Base-by-base conservation (phyloP, 2,888 invertebrate genomes). In the Phengaris alcon region DNA sequence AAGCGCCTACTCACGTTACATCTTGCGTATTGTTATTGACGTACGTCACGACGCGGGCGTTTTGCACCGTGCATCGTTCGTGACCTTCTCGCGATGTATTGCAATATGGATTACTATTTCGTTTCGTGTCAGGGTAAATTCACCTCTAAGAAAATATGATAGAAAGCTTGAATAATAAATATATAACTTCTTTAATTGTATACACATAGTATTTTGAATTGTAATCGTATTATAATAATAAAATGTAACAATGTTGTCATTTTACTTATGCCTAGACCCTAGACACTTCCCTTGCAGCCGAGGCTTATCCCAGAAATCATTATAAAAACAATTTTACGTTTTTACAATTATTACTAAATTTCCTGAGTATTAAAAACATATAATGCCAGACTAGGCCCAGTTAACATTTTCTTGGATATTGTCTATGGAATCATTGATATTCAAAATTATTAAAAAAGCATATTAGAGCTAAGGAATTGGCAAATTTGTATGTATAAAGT, bases 171-270 rank as follows among this genome's bases (percentile, higher is more conserved):
- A 54, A 72, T 68, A 68, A 15, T 48, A 69, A 72, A 72, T 72
- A 52, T 51, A 70, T 35, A 72, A 54, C 12, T 72, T 35, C 44
- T 68, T 72, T 72, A 72, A 72, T 72, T 72, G 72, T 72, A 72
- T 72, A 72, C 72, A 72, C 72, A 72, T 72, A 72, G 72, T 72
- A 54, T 48, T 72, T 72, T 54, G 12, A 72, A 54, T 72, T 72
- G 72, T 72, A 72, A 52, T 52, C 51, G 48, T 10, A 52, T 72
- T 22, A 52, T 52, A 72, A 72, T 35, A 72, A 72, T 72, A 72
- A 72, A 72, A 52, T 54, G 54, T 72, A 72, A 52, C 51, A 15
- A 51, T 35, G 12, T 13, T 72, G 72, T 72, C 35, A 54, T 72
- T 72, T 72, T 72, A 72, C 52, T 72, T 72, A 54, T 35, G 52